Conservation (phyloP, 2,888 invertebrate genomes). For the Agrilus cyanescens region DNA sequence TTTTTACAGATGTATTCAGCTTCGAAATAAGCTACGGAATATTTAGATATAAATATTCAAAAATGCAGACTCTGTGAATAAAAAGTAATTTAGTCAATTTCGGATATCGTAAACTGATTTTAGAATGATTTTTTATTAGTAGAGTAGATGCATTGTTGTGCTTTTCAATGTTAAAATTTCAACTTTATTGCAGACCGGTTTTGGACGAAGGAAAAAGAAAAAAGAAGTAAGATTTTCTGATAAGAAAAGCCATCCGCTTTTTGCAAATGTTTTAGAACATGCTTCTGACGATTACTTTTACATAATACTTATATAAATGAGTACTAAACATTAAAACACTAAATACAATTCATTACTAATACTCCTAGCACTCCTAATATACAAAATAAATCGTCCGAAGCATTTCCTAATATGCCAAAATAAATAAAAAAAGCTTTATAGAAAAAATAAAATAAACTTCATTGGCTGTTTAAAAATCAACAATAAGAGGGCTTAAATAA, state of each 20-base stretch:
- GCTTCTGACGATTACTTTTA: conserved; percentile 30
- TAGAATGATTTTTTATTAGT: conserved; percentile 12
- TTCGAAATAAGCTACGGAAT: too few species aligned
- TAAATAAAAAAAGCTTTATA: too few species aligned
- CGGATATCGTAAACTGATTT: neutral
- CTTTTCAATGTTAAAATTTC: conserved; percentile 37
- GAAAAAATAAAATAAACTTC: neutral
- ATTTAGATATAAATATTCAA: too few species aligned
- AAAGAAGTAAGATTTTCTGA: conserved; percentile 84
- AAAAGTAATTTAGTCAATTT: too few species aligned
- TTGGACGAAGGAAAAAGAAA: conserved; percentile 96
- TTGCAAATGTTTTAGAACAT: conserved; percentile 24
- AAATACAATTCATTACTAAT: too few species aligned
- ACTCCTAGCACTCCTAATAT: too few species aligned
- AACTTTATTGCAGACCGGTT: conserved; percentile 68
- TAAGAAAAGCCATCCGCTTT: conserved; percentile 33
- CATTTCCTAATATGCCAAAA: too few species aligned
- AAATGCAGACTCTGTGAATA: too few species aligned
- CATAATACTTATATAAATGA: neutral
- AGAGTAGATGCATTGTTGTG: conserved; percentile 28
- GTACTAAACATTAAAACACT: too few species aligned
- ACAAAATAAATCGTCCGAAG: too few species aligned
- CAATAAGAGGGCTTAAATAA: too few species aligned
- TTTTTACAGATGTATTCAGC: too few species aligned
- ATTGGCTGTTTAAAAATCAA: neutral